These are phyloP conservation scores for Nymphalis io DNA, from an alignment of 1,140 invertebrate species.

Conservation along the genomic window DNA sequence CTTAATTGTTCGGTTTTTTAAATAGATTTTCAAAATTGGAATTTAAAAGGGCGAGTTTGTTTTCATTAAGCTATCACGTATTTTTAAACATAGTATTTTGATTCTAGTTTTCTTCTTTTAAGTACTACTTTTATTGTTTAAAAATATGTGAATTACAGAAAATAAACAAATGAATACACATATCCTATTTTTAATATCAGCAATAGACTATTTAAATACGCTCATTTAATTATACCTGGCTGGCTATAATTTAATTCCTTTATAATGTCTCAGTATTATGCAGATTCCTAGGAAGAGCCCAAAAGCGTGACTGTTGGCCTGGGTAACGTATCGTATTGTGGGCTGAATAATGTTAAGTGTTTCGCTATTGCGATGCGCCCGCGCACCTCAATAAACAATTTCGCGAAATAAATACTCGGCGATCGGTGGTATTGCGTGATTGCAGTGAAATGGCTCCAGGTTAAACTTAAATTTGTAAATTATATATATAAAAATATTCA, in stretches of 20 bases:
- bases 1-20: slow-evolving; percentile 49
- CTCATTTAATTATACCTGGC: slow-evolving; percentile 2
- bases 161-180: too few species aligned
- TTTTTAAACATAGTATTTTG: not conserved
- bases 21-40: slow-evolving; percentile 23
- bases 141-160: too few species aligned
- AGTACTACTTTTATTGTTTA: too few species aligned
- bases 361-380: slow-evolving; percentile 52
- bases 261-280: slow-evolving; percentile 63
- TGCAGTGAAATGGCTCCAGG: slow-evolving; percentile 36
- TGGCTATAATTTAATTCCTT: slow-evolving; percentile 47
- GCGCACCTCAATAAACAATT: slow-evolving; percentile 66
- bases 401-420: slow-evolving; percentile 65
- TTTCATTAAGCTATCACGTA: not conserved
- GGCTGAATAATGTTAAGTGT: slow-evolving; percentile 68
- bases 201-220: not conserved
- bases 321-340: slow-evolving; percentile 53
- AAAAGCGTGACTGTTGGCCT: slow-evolving; percentile 67
- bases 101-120: too few species aligned
- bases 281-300: slow-evolving; percentile 62
- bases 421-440: slow-evolving; percentile 37
- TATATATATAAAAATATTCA: too few species aligned
- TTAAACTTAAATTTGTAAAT: not conserved
- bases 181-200: not conserved
- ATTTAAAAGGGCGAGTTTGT: slow-evolving; percentile 2